Evolutionary conservation across 1,140 invertebrate genomes (phyloP).

Genomic region (Neodiprion virginianus): DNA sequence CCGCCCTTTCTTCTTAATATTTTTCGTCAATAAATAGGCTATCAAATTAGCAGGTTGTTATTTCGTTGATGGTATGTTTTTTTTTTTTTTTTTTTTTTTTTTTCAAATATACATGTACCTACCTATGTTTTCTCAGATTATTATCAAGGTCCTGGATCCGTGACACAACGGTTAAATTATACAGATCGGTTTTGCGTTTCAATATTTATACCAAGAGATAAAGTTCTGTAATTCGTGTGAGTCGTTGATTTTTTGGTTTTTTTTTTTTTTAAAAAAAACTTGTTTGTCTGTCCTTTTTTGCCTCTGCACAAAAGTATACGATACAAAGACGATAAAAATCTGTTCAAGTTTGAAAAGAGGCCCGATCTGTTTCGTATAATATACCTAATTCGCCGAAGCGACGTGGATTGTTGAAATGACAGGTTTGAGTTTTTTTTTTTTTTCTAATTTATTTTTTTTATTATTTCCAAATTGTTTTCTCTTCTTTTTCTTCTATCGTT

Average conservation of each 20-base stretch:
- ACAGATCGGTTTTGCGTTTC: neutral
- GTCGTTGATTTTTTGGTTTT: neutral
- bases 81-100: slow-evolving; percentile 20
- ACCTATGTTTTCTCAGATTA: neutral
- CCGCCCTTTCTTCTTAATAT: slow-evolving; percentile 16
- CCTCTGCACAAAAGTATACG: too few relatives aligned
- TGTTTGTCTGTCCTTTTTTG: too few relatives aligned
- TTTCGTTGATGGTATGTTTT: slow-evolving; percentile 17
- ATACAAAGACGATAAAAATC: too few relatives aligned
- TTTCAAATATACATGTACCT: slow-evolving; percentile 21
- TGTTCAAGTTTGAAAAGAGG: too few relatives aligned
- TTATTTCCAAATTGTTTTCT: neutral
- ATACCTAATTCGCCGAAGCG: too few relatives aligned
- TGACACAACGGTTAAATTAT: too few relatives aligned
- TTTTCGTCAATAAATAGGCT: slow-evolving; percentile 52
- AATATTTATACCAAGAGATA: neutral
- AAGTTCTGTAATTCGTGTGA: neutral
- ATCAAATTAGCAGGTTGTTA: slow-evolving; percentile 41
- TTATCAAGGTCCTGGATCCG: neutral
- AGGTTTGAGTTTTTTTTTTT: neutral
- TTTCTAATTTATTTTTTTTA: neutral
- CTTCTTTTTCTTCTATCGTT: neutral
- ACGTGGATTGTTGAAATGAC: too few relatives aligned
- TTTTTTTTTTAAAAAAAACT: neutral
- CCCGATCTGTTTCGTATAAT: too few relatives aligned